A percentile compares a stretch with the other conserved stretches of the same genome.
phyloP scores from a whole-genome alignment of 2,888 invertebrate species.

The Dryadula phaetusa region DNA sequence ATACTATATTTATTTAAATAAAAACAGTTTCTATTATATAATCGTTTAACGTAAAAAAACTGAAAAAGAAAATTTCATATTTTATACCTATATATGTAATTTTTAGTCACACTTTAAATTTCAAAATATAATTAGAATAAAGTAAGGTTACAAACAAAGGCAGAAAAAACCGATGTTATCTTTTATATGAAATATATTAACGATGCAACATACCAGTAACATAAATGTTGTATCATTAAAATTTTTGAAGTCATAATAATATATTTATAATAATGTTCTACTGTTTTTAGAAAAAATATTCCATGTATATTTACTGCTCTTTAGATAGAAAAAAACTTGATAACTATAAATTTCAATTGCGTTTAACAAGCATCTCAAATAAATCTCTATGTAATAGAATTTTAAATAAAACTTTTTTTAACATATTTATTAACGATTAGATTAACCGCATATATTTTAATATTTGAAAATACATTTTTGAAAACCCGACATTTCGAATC shows the following conservation, averaged over 20 bases:
- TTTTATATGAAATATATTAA: neutral
- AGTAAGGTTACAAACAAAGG: neutral
- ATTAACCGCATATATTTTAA: no score
- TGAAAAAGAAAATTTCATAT: no score
- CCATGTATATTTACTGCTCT: no score
- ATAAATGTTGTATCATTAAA: neutral
- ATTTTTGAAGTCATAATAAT: neutral
- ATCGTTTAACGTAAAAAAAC: no score
- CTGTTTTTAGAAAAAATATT: neutral
- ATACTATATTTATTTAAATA: no score
- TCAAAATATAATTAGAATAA: neutral
- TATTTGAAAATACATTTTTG: no score
- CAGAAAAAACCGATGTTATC: neutral
- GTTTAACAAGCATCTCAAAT: neutral
- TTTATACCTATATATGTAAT: neutral
- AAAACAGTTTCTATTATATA: no score
- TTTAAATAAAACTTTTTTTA: no score
- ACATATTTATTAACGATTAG: no score
- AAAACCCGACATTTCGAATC: no score
- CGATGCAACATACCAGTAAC: neutral
- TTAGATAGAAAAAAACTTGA: neutral
- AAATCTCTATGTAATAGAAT: neutral
- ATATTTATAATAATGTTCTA: conserved; percentile 9
- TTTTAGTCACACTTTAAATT: neutral
- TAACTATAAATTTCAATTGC: neutral